Evolutionary conservation across 2,888 invertebrate genomes (phyloP), one percentile per base, ranked within the genome.

Genomic region (Cataglyphis altisquamis): DNA sequence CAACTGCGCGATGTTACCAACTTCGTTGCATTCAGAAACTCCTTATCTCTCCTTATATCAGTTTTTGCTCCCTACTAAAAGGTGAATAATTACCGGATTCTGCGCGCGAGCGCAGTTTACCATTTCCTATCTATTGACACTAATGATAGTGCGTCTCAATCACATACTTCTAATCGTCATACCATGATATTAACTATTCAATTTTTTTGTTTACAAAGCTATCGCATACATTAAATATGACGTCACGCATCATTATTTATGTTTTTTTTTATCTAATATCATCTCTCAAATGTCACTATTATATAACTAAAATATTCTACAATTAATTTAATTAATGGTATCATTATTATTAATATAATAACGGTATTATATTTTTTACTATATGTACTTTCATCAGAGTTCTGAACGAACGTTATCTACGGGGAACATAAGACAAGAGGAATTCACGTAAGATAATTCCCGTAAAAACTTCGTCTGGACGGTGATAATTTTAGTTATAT

Each of bases 1-100:
- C 78, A 80, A 80, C 78, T 80, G 78, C 78, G 60, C 78, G 72
- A 80, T 80, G 78, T 72, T 80, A 72, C 78, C 70, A 80, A 80
- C 78, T 80, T 80, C 36, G 78, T 48, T 72, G 78, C 78, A 80
- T 80, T 80, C 70, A 80, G 78, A 72, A 80, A 80, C 78, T 80
- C 78, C 78, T 80, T 72, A 80, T 18, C 36, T 36, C 36, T 36
- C 78, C 78, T 62, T 80, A 80, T 72, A 80, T 36, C 72, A 60
- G 78, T 80, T 80, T 80, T 80, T 80, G 60, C 25, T 36, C 72
- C 12, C 60, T 72, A 45, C 78, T 80, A 80, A 80, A 80, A 80
- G 78, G 72, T 80, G 78, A 80, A 80, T 80, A 80, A 80, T 80
- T 80, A 80, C 60, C 60, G 60, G 36, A 72, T 80, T 72, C 78